phyloP scores from a whole-genome alignment of 2,888 invertebrate species.

The Deladenus siricidicola region DNA sequence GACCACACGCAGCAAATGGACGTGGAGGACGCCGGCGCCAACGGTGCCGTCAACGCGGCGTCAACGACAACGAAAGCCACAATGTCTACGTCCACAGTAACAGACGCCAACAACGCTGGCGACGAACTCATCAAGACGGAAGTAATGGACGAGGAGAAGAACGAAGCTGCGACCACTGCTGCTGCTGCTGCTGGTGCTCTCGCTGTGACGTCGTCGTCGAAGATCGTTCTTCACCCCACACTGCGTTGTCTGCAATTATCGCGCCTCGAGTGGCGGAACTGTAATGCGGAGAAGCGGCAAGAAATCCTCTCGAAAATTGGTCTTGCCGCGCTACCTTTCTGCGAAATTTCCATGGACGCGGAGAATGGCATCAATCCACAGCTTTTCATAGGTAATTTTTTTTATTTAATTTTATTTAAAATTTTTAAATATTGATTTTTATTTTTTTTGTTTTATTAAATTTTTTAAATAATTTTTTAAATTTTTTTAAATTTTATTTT shows the following conservation, averaged over 20 bases:
- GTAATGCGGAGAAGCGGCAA: not conserved
- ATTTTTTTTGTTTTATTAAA: too few species aligned
- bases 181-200: too few species aligned
- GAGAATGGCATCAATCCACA: not conserved
- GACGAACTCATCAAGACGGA: not conserved
- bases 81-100: too few species aligned
- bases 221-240: not conserved
- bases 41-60: too few species aligned
- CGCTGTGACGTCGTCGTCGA: too few species aligned
- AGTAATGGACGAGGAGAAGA: too few species aligned
- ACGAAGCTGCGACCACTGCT: too few species aligned
- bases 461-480: not conserved
- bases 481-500: not conserved
- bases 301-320: not conserved
- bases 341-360: not conserved
- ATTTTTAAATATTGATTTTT: not conserved
- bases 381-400: constrained; percentile 1
- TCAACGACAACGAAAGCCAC: too few species aligned
- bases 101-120: not conserved
- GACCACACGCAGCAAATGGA: not conserved
- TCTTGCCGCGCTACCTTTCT: not conserved
- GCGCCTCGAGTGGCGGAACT: not conserved
- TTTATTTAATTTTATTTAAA: not conserved
- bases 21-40: too few species aligned
- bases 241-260: not conserved